Base-by-base conservation (phyloP, 2,888 invertebrate species). In the Metellina segmentata region DNA sequence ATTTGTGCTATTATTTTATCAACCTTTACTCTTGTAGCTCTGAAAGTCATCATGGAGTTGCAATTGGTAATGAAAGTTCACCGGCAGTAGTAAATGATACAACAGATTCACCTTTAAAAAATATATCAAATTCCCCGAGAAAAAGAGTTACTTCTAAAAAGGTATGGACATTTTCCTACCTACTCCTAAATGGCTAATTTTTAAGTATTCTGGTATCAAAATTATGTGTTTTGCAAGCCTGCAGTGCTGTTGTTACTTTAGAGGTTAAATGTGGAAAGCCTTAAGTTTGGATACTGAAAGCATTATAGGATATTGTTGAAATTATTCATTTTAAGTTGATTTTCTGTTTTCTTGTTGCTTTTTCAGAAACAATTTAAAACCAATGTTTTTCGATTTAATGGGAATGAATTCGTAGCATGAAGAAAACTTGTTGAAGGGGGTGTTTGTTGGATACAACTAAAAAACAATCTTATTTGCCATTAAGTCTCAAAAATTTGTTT, bases 61-160 rank as follows among this genome's bases (percentile, higher is more conserved):
- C 49, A 16, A 1, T 34, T 34, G 19, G 19, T 49, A 34, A 16
- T 48, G 1, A n/a, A 11, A 7, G 13, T 20, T 19, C 48, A n/a
- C 19, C 19, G 53, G 6, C 49, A 13, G 49, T 48, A 16, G 49
- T 75, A 16, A 77, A 86, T 19, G 69, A 13, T 20, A 49, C 19
- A 16, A 70, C 77, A 19, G 77, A 86, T 70, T 78, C 86, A 9
- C 49, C 77, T 13, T 51, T 86, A 0, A 86, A 77, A 49, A 86
- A 72, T 6, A 86, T 86, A 34, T 70, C 78, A 51, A 69, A 77
- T 20, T 69, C 77, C 11, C 86, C 86, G 49, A 86, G 77, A 34
- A 86, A 86, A 70, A 70, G 78, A 51, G 20, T 20, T 9, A 53
- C 49, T 7, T 70, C 77, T 49, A 86, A 86, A 78, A 77, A 86